Evolutionary conservation across 2,888 invertebrate genomes (phyloP).

Genomic region (Norana najaformis): DNA sequence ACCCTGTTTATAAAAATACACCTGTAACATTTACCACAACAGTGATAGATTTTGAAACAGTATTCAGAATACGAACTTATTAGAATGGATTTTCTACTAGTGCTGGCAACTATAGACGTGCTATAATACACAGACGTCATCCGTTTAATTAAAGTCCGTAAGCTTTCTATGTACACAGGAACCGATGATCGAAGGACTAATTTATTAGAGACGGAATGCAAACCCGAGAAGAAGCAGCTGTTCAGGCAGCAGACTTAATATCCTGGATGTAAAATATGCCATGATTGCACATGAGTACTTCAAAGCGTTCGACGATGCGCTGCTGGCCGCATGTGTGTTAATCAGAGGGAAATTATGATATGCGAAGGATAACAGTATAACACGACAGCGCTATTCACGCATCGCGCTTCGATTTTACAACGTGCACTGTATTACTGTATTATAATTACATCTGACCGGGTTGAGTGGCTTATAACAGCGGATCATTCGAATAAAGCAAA

Average conservation of each 20-base stretch:
- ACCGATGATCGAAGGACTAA: background rate
- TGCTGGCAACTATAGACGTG: background rate
- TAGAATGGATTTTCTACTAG: too few relatives aligned
- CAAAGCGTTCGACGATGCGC: background rate
- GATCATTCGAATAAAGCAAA: too few relatives aligned
- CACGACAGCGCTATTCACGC: background rate
- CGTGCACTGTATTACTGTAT: too few relatives aligned
- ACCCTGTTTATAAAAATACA: too few relatives aligned
- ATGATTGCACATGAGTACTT: background rate
- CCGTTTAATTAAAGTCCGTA: background rate
- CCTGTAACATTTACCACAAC: too few relatives aligned
- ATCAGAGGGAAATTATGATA: background rate
- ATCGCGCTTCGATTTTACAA: background rate
- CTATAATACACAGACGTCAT: background rate
- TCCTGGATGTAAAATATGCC: background rate
- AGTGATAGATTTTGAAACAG: too few relatives aligned
- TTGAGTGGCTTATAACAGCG: too few relatives aligned
- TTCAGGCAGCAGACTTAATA: background rate
- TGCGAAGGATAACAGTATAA: background rate
- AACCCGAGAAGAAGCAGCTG: background rate
- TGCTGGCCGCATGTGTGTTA: background rate
- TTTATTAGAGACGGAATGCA: background rate
- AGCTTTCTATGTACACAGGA: background rate
- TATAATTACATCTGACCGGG: background rate
- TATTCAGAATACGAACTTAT: too few relatives aligned